Conservation (phyloP, 2,113 vertebrate genomes). For the Brienomyrus longianalis region DNA sequence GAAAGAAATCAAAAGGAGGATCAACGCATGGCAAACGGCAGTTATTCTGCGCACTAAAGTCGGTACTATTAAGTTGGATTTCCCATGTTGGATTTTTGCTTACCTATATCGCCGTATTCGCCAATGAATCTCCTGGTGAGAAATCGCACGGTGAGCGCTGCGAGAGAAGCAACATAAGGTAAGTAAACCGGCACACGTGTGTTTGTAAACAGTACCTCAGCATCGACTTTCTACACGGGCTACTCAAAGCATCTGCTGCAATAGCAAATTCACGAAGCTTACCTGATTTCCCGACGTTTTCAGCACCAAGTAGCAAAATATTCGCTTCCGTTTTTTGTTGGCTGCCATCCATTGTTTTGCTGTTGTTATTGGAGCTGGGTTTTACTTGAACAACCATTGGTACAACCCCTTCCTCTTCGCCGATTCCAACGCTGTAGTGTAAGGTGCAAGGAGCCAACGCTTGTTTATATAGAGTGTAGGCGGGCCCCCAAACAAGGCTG, state of each 20-base stretch:
- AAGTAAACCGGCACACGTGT: background rate
- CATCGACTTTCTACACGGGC: background rate
- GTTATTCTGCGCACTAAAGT: background rate
- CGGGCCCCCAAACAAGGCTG: background rate
- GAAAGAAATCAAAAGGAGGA: background rate
- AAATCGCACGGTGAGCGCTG: slow-evolving; percentile 72
- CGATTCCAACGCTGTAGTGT: background rate
- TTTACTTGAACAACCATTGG: slow-evolving; percentile 52
- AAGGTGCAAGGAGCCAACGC: no score
- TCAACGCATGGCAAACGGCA: background rate
- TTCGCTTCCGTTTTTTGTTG: slow-evolving; percentile 44
- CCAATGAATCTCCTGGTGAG: slow-evolving; percentile 72
- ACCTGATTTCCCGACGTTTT: slow-evolving; percentile 53
- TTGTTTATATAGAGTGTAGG: slow-evolving; percentile 1
- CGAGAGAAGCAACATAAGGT: background rate
- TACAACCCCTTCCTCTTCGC: accelerated
- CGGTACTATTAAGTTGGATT: background rate
- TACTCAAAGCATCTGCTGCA: background rate
- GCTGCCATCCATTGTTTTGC: slow-evolving; percentile 40
- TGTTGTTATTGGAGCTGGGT: slow-evolving; percentile 25
- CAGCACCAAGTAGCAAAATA: slow-evolving; percentile 45
- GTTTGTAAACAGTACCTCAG: background rate
- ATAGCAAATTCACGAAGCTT: background rate
- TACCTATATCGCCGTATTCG: slow-evolving; percentile 73
- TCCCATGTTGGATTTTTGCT: slow-evolving; percentile 16